These are phyloP conservation scores for Shargacucullia verbasci DNA, from an alignment of 2,888 invertebrate species.

Conservation along the genomic window DNA sequence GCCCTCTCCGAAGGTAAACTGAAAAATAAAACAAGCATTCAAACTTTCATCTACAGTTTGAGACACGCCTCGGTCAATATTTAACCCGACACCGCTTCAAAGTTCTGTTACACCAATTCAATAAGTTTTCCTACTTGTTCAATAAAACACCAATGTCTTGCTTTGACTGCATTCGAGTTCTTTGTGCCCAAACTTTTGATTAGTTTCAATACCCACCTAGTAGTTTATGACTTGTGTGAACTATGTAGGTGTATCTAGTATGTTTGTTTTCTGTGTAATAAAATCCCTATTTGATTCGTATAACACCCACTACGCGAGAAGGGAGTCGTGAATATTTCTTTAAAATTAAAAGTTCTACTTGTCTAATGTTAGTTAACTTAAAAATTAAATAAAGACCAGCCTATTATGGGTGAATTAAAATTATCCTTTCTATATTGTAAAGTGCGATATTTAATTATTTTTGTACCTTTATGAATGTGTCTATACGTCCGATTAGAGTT, in stretches of 20 bases:
- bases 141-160: slow-evolving; percentile 77
- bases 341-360: too few species aligned
- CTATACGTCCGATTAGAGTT: too few species aligned
- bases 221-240: slow-evolving; percentile 41
- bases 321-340: too few species aligned
- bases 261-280: background rate
- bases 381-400: too few species aligned
- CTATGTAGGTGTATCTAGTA: background rate
- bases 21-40: slow-evolving; percentile 43
- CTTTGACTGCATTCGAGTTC: slow-evolving; percentile 73
- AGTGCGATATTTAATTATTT: too few species aligned
- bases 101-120: slow-evolving; percentile 73
- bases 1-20: slow-evolving; percentile 34
- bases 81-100: slow-evolving; percentile 66
- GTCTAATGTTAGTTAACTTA: too few species aligned
- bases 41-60: slow-evolving; percentile 51
- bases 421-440: too few species aligned
- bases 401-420: too few species aligned
- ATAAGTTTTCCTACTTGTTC: slow-evolving; percentile 71
- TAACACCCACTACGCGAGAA: too few species aligned
- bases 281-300: too few species aligned
- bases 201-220: slow-evolving; percentile 72
- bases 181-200: slow-evolving; percentile 79
- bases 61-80: slow-evolving; percentile 64
- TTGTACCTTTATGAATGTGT: too few species aligned